Conservation (phyloP, 35 echinoderm and acorn worm species). For the Heliocidaris erythrogramma region DNA sequence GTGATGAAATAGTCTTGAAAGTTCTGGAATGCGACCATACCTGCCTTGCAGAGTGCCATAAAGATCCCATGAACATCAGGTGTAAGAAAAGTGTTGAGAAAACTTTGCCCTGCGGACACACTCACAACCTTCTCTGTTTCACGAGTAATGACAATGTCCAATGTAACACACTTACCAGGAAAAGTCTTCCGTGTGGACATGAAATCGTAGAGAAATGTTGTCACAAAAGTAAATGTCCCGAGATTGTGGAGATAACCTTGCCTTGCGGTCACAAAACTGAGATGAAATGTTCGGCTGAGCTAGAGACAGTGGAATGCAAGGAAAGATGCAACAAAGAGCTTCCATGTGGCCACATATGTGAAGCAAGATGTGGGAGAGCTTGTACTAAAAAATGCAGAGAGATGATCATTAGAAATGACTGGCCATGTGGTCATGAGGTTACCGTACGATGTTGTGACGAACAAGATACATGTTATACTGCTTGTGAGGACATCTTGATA, state of each 20-base stretch:
- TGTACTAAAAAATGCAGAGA: constrained; percentile 20
- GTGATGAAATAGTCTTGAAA: no score
- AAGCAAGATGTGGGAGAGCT: constrained; percentile 19
- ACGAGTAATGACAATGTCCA: not conserved
- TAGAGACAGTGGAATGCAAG: not conserved
- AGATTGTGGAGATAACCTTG: constrained; percentile 15
- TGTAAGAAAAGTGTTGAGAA: constrained; percentile 41
- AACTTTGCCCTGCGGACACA: constrained; percentile 47
- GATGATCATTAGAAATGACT: constrained; percentile 21
- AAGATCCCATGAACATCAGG: constrained; percentile 31
- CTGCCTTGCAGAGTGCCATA: constrained; percentile 15
- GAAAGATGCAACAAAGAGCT: constrained; percentile 32
- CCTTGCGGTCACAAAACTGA: constrained; percentile 47
- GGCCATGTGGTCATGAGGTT: constrained; percentile 77
- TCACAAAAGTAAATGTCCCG: constrained; percentile 40
- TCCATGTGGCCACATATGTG: constrained; percentile 59
- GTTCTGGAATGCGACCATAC: constrained; percentile 20
- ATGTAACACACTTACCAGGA: constrained; percentile 31
- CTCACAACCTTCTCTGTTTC: constrained; percentile 34
- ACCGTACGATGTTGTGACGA: constrained; percentile 58
- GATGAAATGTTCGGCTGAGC: not conserved
- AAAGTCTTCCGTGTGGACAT: no score
- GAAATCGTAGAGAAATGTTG: constrained; percentile 25
- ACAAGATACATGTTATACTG: constrained; percentile 38
- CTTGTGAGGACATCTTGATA: no score